Base-by-base conservation (phyloP, 2,888 invertebrate genomes). In the Phalangium opilio region DNA sequence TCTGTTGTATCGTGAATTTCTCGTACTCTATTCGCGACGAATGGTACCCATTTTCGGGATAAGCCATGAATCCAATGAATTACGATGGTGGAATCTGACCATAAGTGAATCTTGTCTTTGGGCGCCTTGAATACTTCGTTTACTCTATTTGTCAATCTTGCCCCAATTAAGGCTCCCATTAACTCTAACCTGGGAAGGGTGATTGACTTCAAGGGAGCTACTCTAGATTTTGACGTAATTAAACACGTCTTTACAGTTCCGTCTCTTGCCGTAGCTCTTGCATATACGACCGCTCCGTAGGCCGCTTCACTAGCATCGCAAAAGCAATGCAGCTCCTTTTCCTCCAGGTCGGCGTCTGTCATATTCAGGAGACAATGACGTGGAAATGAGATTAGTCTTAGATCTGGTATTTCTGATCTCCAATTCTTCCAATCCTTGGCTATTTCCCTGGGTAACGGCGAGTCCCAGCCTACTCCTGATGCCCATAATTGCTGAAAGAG, bases 231-330 rank as follows among this genome's bases (percentile, higher is more conserved):
- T 19, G 44, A 34, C 3, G 34, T 20, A 19, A 44, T 34, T 34
- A 43, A 15, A 11, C 12, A 18, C n/a, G 33, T 36, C 4, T 35
- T 17, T 7, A 44, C 44, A 34, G 10, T 3, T 35, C 34, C 11
- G 3, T 42, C n/a, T 15, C 2, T 7, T n/a, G n/a, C n/a, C 3
- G 3, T 32, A 11, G 33, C 27, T 43, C 33, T 21, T 43, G 32
- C 2, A 32, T 17, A 32, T 43, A 43, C 33, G 15, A 27, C 27
- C 27, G 43, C 32, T 14, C 33, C 27, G 32, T 33, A 43, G 17
- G 43, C 43, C 10, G 3, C 32, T 10, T 43, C n/a, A 18, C 33
- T 43, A 17, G 44, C 44, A 35, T 44, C 44, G 19, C 34, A 17
- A 32, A 43, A 33, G 11, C 33, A 33, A 35, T 34, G 44, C 1